These are phyloP conservation scores for Eustalomyia histrio DNA, from an alignment of 2,888 invertebrate species.

Conservation along the genomic window DNA sequence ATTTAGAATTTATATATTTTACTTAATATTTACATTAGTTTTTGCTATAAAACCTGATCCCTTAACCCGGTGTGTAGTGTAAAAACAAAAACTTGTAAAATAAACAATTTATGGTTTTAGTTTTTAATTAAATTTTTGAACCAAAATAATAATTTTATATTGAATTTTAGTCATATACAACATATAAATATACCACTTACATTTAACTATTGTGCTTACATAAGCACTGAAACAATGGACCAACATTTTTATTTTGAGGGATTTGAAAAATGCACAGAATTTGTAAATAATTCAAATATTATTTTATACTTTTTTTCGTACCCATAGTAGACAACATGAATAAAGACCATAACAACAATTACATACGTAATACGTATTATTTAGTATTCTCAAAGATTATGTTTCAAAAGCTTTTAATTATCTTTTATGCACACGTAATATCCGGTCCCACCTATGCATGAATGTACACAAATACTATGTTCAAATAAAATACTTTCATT, in stretches of 20 bases:
- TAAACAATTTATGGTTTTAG: background rate
- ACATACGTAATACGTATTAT: background rate
- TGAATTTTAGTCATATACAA: no score
- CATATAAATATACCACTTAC: no score
- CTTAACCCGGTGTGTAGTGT: no score
- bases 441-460: conserved; percentile 25
- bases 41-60: no score
- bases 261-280: background rate
- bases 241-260: no score
- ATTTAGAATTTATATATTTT: no score
- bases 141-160: no score
- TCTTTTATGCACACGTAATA: conserved; percentile 21
- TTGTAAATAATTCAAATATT: background rate
- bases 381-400: conserved; percentile 24
- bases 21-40: no score
- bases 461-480: background rate
- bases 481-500: no score
- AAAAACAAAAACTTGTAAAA: background rate
- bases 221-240: no score
- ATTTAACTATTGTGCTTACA: no score
- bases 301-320: background rate
- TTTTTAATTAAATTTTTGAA: background rate
- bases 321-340: background rate
- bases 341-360: background rate
- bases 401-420: conserved; percentile 28